Percentiles rank a stretch among this genome's conserved stretches.
These are phyloP conservation scores for Anolis sagrei DNA, from an alignment of 2,113 vertebrate species.

Conservation along the genomic window DNA sequence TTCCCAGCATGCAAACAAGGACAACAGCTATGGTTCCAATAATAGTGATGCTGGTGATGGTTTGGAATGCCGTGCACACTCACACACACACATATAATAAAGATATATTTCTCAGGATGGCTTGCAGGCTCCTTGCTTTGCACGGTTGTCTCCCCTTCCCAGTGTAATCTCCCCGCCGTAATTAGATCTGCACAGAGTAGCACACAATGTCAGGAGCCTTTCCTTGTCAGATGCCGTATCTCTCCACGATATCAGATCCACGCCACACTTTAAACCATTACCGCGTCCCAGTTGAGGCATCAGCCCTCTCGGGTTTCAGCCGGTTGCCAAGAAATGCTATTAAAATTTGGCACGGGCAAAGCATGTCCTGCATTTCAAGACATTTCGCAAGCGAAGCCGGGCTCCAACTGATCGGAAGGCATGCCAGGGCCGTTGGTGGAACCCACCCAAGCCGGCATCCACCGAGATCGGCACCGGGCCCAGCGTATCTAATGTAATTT, in stretches of 20 bases:
- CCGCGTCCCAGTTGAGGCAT: constrained; percentile 27
- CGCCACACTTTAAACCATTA: constrained; percentile 54
- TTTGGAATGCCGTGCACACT: too few species aligned
- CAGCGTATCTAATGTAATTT: constrained; percentile 24
- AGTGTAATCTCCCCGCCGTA: not conserved
- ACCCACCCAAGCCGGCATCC: not conserved
- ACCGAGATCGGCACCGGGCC: not conserved
- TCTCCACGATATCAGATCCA: constrained; percentile 54
- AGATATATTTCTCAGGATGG: constrained; percentile 36
- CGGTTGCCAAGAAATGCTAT: constrained; percentile 61
- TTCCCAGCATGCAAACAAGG: constrained; percentile 14
- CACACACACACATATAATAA: not conserved
- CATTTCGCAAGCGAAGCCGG: not conserved
- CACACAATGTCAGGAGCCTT: constrained; percentile 33
- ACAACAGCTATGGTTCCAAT: too few species aligned
- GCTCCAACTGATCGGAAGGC: not conserved
- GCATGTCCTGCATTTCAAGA: not conserved
- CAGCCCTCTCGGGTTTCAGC: constrained; percentile 59
- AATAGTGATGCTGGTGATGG: too few species aligned
- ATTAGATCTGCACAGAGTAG: constrained; percentile 45
- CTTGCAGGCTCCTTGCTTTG: constrained; percentile 41
- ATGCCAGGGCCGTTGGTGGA: constrained; percentile 22
- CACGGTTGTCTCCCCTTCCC: constrained; percentile 4
- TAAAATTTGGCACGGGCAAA: constrained; percentile 47
- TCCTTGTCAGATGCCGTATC: constrained; percentile 45